phyloP scores from a whole-genome alignment of 2,797 vertebrate species.

The Siniperca scherzeri region DNA sequence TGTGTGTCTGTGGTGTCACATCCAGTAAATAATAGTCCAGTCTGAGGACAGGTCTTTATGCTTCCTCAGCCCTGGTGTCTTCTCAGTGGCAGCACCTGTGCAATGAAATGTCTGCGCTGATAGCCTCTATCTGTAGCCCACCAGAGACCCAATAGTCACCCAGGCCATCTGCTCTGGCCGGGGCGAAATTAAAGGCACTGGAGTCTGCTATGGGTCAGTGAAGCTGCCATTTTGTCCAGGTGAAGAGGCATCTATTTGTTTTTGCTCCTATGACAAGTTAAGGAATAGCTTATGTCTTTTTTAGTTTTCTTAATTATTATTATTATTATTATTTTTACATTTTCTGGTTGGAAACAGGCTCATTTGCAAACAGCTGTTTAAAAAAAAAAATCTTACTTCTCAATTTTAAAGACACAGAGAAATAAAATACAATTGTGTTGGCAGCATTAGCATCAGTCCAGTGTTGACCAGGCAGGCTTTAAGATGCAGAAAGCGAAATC shows the following conservation, averaged over 20 bases:
- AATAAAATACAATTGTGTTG: constrained; percentile 73
- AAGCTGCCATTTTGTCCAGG: constrained; percentile 78
- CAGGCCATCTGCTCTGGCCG: constrained; percentile 73
- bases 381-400: constrained; percentile 47
- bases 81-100: constrained; percentile 69
- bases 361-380: constrained; percentile 59
- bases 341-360: constrained; percentile 60
- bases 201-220: constrained; percentile 84
- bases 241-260: constrained; percentile 64
- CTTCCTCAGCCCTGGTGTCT: constrained; percentile 54
- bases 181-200: constrained; percentile 86
- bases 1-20: constrained; percentile 46
- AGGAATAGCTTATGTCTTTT: constrained; percentile 60
- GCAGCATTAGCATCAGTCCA: constrained; percentile 81
- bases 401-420: constrained; percentile 58
- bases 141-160: constrained; percentile 73
- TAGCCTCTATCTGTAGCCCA: constrained; percentile 72
- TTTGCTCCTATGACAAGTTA: constrained; percentile 46
- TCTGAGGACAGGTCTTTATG: constrained; percentile 53
- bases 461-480: constrained; percentile 72
- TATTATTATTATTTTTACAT: background rate
- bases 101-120: constrained; percentile 63
- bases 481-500: constrained; percentile 65
- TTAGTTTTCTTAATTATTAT: background rate
- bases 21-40: constrained; percentile 65